Base-by-base conservation (phyloP, 2,113 vertebrate genomes). In the Chaenogobius annularis region DNA sequence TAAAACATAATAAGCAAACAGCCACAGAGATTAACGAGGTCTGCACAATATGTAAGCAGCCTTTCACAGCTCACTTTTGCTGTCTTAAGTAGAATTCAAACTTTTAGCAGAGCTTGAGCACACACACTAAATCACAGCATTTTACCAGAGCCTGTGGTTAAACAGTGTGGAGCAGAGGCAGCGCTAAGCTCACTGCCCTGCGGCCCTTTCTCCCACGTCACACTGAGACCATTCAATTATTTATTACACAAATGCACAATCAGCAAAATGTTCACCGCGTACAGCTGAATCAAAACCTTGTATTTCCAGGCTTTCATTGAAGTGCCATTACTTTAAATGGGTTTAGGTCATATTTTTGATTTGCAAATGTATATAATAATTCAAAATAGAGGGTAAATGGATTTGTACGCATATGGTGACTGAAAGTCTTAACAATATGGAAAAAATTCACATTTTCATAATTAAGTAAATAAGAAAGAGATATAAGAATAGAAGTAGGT, bases 231-330 rank as follows among this genome's bases (percentile, higher is more conserved):
- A 74, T 68, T 47, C 58, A 66, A 75, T 81, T 46, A 83, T 81
- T 83, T 47, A 83, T 70, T 69, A 68, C 70, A 61, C 11, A 80
- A 80, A 81, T 43, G 5, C 52, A 69, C 19, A 62, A 65, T 77
- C 50, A 73, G 63, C 56, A 74, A 62, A 63, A 47, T 72, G 56
- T 70, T 62, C 35, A 50, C 31, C 62, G 46, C 26, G 26, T 22
- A 54, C 52, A 40, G 68, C 65, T 72, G 74, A 71, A 66, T 77
- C 56, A 70, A 73, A 43, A 37, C 35, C 10, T 4, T 6, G 13
- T 58, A 11, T 23, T 40, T 43, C n/a, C 61, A 40, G 61, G 61
- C 56, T 59, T 59, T 59, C 13, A 15, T 5, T 26, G 31, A 59
- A 13, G 56, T 20, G 54, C 35, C 11, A 40, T 43, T 12, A 43